Evolutionary conservation across 2,797 vertebrate genomes (phyloP).

Genomic region (Leuciscus waleckii): DNA sequence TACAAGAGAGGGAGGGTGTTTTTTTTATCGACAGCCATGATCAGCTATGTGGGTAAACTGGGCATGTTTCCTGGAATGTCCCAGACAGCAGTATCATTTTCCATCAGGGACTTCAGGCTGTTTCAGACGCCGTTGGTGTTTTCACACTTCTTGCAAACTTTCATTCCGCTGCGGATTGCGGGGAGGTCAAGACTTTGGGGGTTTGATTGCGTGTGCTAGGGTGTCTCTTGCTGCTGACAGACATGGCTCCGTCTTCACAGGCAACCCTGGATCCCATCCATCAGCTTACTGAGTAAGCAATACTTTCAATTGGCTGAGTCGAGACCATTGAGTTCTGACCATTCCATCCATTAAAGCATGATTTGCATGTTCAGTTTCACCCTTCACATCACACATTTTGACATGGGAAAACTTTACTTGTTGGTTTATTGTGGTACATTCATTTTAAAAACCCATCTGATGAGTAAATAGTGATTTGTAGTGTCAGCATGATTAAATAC

Average conservation of each 20-base stretch:
- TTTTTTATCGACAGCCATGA: constrained; percentile 56
- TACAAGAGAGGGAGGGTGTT: constrained; percentile 57
- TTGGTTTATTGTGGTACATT: not conserved
- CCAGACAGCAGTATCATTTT: constrained; percentile 64
- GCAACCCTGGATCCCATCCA: constrained; percentile 29
- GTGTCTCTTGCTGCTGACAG: constrained; percentile 36
- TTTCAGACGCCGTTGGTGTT: constrained; percentile 55
- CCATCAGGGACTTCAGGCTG: constrained; percentile 54
- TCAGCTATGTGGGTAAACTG: constrained; percentile 60
- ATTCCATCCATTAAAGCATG: not conserved
- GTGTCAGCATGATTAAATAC: not conserved
- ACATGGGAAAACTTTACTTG: not conserved
- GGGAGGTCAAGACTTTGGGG: constrained; percentile 10
- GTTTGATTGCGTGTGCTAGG: constrained; percentile 27
- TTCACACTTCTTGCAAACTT: constrained; percentile 62
- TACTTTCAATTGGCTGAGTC: constrained; percentile 24
- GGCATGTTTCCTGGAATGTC: constrained; percentile 65
- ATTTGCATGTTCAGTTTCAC: constrained; percentile 26
- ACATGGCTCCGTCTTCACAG: constrained; percentile 46
- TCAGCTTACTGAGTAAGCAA: constrained; percentile 53
- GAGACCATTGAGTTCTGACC: constrained; percentile 30
- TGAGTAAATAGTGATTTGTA: not conserved
- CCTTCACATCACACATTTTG: not conserved
- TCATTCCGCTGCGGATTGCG: constrained; percentile 35
- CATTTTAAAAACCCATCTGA: not conserved